Base-by-base conservation (phyloP, 2,113 vertebrate species). In the Lanius collurio region DNA sequence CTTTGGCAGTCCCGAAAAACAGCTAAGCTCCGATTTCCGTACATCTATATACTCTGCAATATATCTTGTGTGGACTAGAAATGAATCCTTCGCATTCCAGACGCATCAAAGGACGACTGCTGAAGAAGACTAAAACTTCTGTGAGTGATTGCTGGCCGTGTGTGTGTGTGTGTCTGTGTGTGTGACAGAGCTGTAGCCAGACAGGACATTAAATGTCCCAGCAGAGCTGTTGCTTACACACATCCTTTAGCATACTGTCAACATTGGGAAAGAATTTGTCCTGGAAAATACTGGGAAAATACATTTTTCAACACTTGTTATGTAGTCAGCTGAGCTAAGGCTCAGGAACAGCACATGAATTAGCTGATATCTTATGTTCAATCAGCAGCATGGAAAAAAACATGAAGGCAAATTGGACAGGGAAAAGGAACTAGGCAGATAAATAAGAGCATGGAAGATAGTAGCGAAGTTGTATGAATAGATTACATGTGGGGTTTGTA, bases 1-100 rank as follows among this genome's bases (percentile, higher is more conserved):
- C 84, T 89, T 87, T 92, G 88, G 97, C 91, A 96, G 86, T 82
- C 87, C 87, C 55, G 75, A 88, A 96, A 97, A 90, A 68, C 92
- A 92, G 75, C 92, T 95, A 91, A 97, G 94, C 85, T 97, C 94
- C 5, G 69, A 97, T 96, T 97, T 95, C 96, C 90, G 94, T 91
- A 84, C 91, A 84, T 94, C 63, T 89, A 91, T 93, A 90, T 95
- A 93, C 95, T 95, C 97, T 96, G 89, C 93, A 97, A 84, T 96
- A 90, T 95, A 95, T 89, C 94, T 96, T 96, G 94, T 70, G 93
- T 30, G 92, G 92, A 95, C 94, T 94, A 95, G 87, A 87, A 96
- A 95, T 63, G 65, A 86, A 95, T 70, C 88, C 81, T 88, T 77
- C 67, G 76, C 77, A 94, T 97, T 93, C 87, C 95, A 96, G 93